Base-by-base conservation (phyloP, 2,888 invertebrate genomes). In the Zeuzera pyrina region DNA sequence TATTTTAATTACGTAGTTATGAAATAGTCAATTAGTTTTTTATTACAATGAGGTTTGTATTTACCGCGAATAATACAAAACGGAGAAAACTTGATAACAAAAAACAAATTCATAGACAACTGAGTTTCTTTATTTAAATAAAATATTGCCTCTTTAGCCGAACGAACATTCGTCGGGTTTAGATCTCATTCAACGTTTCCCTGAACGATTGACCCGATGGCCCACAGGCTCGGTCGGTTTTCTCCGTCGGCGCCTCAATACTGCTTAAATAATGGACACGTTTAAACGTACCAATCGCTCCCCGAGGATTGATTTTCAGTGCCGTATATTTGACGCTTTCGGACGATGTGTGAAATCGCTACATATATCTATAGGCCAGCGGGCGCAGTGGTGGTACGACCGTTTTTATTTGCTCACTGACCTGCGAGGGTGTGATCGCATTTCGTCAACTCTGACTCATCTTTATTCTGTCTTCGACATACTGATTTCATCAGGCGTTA, bases 191-290 rank as follows among this genome's bases (percentile, higher is more conserved):
- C 61, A 55, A 61, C 62, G 62, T 68, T 66, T 69, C 55, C 61
- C 52, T 52, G 47, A 60, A 57, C 64, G 60, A 59, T 68, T 67
- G 62, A 59, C 63, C 57, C 57, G 48, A 39, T 54, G 58, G 59
- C 63, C 61, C 53, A 29, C 31, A 37, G 34, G 37, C 54, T 33
- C 42, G 48, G 49, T 52, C 46, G 51, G 49, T 51, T 49, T 46
- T 36, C 45, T 42, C 37, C 26, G 26, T 26, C 48, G 52, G 45
- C 41, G 46, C 57, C 54, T 52, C 60, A 49, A 57, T 59, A 53
- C 57, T 47, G 52, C 50, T 59, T 73, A 69, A 73, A 73, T 76
- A 76, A 73, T 69, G 62, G 66, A 68, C 70, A 70, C 67, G 71
- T 67, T 70, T 67, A 62, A 70, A 62, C 58, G 58, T 48, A 59